These are phyloP conservation scores for Xestobium rufovillosum DNA, from an alignment of 2,888 invertebrate genomes.

Conservation along the genomic window DNA sequence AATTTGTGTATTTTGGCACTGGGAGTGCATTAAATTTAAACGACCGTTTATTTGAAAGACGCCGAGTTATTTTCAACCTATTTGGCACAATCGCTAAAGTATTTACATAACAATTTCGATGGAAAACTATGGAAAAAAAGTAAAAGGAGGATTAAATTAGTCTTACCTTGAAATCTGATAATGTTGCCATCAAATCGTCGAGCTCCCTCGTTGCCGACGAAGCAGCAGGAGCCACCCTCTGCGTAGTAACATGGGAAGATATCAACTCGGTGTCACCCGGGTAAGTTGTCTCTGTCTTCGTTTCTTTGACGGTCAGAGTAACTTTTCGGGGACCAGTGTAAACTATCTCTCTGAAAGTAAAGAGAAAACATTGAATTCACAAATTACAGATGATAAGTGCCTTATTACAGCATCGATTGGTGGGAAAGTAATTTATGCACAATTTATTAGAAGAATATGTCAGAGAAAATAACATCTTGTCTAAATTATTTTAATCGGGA, in stretches of 20 bases:
- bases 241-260: conserved; percentile 52
- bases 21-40: too few relatives aligned
- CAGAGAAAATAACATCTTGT: too few relatives aligned
- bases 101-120: too few relatives aligned
- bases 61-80: too few relatives aligned
- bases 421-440: conserved; percentile 5
- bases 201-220: conserved; percentile 91
- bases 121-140: conserved; percentile 1
- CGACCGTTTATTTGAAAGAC: too few relatives aligned
- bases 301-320: conserved; percentile 53
- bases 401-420: not conserved
- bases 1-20: too few relatives aligned
- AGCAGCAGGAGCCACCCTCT: conserved; percentile 45
- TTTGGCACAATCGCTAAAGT: too few relatives aligned
- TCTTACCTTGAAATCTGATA: conserved; percentile 89
- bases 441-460: too few relatives aligned
- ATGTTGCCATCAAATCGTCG: conserved; percentile 92
- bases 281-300: conserved; percentile 50
- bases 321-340: conserved; percentile 48
- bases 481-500: too few relatives aligned
- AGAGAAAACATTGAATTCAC: too few relatives aligned
- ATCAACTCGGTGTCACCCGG: conserved; percentile 47
- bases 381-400: too few relatives aligned
- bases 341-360: conserved; percentile 38
- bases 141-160: conserved; percentile 3